These are phyloP conservation scores for Percina caprodes DNA, from an alignment of 2,113 vertebrate genomes.

Conservation along the genomic window DNA sequence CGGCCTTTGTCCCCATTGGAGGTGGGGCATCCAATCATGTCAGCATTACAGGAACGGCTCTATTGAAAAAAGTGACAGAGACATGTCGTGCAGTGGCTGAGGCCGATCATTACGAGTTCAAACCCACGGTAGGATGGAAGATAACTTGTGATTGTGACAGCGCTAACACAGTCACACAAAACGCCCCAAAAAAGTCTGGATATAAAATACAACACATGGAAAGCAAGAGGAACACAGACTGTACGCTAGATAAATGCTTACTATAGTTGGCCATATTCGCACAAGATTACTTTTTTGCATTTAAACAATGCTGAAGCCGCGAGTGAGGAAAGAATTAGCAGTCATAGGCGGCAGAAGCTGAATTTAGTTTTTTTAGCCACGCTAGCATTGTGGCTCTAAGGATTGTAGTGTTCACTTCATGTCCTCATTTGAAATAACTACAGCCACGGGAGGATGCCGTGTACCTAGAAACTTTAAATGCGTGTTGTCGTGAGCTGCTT, in stretches of 20 bases:
- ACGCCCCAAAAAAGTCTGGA: background rate
- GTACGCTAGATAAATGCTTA: too few species aligned
- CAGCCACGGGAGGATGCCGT: too few species aligned
- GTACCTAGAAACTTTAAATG: too few species aligned
- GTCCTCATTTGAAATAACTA: too few species aligned
- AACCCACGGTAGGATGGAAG: slow-evolving; percentile 70
- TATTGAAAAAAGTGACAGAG: slow-evolving; percentile 72
- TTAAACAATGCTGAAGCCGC: background rate
- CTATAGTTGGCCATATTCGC: too few species aligned
- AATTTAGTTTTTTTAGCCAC: too few species aligned
- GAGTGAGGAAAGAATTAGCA: background rate
- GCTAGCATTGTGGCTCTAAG: too few species aligned
- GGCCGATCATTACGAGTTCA: slow-evolving; percentile 70
- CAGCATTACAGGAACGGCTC: slow-evolving; percentile 73
- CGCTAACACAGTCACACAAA: background rate
- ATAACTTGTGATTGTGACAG: background rate
- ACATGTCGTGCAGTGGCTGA: slow-evolving; percentile 73
- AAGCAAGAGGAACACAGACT: background rate
- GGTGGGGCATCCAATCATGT: slow-evolving; percentile 65
- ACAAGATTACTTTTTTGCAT: background rate
- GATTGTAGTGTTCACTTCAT: too few species aligned
- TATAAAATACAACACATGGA: background rate
- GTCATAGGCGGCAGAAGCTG: background rate
- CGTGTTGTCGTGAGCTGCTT: too few species aligned
- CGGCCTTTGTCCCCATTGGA: slow-evolving; percentile 74